phyloP scores from a whole-genome alignment of 2,888 invertebrate genomes.

The Coleophora flavipennella region DNA sequence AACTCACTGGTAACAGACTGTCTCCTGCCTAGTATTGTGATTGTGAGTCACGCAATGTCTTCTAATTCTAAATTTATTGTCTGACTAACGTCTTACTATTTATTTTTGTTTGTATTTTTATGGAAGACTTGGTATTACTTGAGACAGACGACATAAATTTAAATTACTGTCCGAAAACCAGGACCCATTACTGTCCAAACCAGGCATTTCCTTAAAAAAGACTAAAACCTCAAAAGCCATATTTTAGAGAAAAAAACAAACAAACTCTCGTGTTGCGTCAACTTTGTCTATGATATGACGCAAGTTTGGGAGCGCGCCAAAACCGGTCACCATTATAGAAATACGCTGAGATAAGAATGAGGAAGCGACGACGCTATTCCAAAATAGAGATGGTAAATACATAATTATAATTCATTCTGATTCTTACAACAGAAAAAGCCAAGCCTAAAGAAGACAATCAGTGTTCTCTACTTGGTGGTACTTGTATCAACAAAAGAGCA shows the following conservation, averaged over 20 bases:
- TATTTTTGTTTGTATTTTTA: too few relatives aligned
- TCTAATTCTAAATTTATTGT: too few relatives aligned
- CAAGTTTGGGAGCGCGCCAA: constrained; percentile 29
- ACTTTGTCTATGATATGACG: constrained; percentile 14
- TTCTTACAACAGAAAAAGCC: background rate
- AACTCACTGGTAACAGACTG: too few relatives aligned
- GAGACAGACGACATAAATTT: too few relatives aligned
- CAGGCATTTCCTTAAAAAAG: background rate
- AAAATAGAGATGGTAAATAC: background rate
- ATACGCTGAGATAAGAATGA: constrained; percentile 32
- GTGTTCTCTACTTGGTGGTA: background rate
- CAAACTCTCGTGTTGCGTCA: constrained; percentile 14
- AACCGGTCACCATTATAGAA: constrained; percentile 20
- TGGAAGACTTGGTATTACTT: too few relatives aligned
- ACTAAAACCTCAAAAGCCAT: background rate
- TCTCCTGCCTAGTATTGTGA: too few relatives aligned
- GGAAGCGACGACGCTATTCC: constrained; percentile 28
- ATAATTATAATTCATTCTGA: background rate
- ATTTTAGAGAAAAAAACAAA: constrained; percentile 22
- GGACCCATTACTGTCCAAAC: too few relatives aligned
- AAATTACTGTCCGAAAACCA: too few relatives aligned
- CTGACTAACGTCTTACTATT: too few relatives aligned
- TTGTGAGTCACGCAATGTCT: too few relatives aligned
- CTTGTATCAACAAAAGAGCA: background rate
- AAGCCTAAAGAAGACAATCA: background rate